A percentile compares a stretch with the other conserved stretches of the same genome.
Evolutionary conservation across 2,113 vertebrate species (phyloP).

Genomic region (Tylochromis polylepis): DNA sequence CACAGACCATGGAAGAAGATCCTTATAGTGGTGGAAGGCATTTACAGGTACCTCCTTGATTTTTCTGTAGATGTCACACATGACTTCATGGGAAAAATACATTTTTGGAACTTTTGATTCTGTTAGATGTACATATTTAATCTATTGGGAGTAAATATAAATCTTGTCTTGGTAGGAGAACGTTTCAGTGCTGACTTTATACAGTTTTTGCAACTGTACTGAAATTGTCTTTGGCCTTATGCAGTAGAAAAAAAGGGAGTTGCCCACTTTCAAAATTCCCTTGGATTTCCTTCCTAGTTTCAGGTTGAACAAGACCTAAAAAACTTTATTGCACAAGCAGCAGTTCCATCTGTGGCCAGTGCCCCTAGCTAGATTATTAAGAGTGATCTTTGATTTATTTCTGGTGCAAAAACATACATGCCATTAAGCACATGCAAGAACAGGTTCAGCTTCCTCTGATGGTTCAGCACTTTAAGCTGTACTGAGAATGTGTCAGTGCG

Average conservation of each 20-base stretch:
- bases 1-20: slow-evolving; percentile 97
- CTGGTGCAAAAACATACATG: background rate
- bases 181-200: background rate
- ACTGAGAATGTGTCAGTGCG: background rate
- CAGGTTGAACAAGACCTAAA: background rate
- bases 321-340: background rate
- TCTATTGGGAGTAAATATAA: background rate
- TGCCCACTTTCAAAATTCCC: background rate
- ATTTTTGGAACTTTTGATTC: accelerated
- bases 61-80: background rate
- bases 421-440: background rate
- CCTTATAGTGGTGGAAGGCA: slow-evolving; percentile 92
- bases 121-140: background rate
- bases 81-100: background rate
- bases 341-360: background rate
- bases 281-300: background rate
- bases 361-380: background rate
- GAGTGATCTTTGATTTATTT: background rate
- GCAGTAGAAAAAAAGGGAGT: background rate
- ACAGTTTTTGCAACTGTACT: accelerated
- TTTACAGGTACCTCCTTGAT: slow-evolving; percentile 83
- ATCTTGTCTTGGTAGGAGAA: background rate
- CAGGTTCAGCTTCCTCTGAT: background rate
- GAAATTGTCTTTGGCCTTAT: background rate
- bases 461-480: background rate